A percentile compares a stretch with the other conserved stretches of the same genome.
Evolutionary conservation across 2,113 vertebrate species (phyloP).

Genomic region (Dromiciops gliroides): DNA sequence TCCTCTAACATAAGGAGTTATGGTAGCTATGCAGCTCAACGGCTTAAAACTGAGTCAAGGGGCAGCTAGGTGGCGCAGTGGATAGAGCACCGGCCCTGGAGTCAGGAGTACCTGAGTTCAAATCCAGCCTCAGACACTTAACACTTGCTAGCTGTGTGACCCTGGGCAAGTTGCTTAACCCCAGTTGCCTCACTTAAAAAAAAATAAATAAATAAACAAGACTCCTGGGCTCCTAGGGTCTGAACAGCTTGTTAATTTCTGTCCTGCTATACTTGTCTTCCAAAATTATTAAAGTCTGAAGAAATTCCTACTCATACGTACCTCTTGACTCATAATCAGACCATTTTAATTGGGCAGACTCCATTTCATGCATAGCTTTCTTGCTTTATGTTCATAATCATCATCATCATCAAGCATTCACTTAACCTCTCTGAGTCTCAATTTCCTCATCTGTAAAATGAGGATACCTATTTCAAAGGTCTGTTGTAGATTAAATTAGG

Average conservation of each 20-base stretch:
- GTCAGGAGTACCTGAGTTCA: no score
- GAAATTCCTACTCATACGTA: slow-evolving; percentile 15
- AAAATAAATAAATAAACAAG: no score
- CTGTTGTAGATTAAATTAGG: background rate
- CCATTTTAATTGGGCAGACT: slow-evolving; percentile 31
- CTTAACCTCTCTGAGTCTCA: background rate
- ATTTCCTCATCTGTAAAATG: background rate
- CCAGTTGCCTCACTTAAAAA: no score
- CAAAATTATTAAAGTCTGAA: slow-evolving; percentile 7
- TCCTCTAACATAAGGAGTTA: slow-evolving; percentile 16
- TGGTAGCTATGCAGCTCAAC: background rate
- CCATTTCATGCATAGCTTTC: slow-evolving; percentile 37
- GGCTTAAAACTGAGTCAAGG: slow-evolving; percentile 21
- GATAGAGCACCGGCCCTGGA: no score
- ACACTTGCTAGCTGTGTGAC: no score
- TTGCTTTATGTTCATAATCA: slow-evolving; percentile 44
- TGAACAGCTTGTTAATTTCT: slow-evolving; percentile 34
- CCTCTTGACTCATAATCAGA: slow-evolving; percentile 34
- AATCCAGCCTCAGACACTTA: no score
- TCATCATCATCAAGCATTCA: slow-evolving; percentile 32
- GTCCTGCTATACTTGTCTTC: slow-evolving; percentile 13
- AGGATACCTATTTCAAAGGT: slow-evolving; percentile 2
- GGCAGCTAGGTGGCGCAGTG: no score
- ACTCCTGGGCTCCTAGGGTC: background rate
- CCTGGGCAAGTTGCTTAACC: no score